Percentiles rank a stretch among this genome's conserved stretches.
Conservation (phyloP, 2,797 vertebrate genomes). For the Perodicticus potto region DNA sequence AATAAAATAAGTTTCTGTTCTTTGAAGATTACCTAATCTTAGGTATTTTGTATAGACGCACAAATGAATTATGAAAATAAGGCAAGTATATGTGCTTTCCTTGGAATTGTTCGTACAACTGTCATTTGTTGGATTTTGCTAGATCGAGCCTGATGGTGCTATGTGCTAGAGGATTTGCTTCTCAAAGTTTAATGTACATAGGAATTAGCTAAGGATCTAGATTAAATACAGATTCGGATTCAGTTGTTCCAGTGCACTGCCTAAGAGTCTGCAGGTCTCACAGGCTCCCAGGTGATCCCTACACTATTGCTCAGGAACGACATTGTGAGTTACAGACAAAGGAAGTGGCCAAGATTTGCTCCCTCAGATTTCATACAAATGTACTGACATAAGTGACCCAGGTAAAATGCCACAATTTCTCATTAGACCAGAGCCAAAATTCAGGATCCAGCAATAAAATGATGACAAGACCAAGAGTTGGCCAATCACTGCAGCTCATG, state of each 20-base stretch:
- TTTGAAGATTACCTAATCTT: not conserved
- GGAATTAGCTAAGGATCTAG: not conserved
- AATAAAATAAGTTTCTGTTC: not conserved
- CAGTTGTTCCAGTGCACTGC: not conserved
- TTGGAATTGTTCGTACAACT: constrained; percentile 23
- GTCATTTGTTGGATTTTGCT: not conserved
- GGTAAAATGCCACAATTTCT: not conserved
- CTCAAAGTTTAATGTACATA: not conserved
- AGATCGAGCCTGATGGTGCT: not conserved
- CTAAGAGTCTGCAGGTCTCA: not conserved
- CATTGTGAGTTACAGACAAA: not conserved
- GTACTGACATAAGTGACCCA: not conserved
- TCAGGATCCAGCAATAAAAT: not conserved
- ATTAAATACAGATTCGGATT: not conserved
- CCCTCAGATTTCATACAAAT: not conserved
- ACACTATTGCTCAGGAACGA: not conserved
- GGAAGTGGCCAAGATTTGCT: not conserved
- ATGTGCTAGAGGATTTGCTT: not conserved
- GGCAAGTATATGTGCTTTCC: not conserved
- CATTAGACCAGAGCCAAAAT: not conserved
- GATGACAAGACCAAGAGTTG: not conserved
- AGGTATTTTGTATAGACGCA: not conserved
- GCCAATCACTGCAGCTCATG: not conserved
- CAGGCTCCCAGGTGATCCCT: not conserved
- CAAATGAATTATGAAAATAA: not conserved